A percentile compares a stretch with the other conserved stretches of the same genome.
Conservation (phyloP, 2,797 vertebrate genomes). For the Phoxinus dragarum region DNA sequence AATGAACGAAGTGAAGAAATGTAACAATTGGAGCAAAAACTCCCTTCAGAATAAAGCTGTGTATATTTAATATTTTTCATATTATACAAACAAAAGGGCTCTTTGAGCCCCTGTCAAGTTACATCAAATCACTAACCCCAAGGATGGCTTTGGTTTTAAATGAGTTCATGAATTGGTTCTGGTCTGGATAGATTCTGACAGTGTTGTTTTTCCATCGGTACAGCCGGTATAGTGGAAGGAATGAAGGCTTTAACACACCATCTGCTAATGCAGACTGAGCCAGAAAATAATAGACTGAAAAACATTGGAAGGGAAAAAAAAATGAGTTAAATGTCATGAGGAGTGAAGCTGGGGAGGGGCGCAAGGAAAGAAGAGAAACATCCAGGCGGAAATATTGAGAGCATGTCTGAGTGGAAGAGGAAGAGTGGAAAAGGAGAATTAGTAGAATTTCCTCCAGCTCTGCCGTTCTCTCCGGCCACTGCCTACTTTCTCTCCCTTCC, state of each 20-base stretch:
- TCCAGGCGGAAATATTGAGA: slow-evolving; percentile 53
- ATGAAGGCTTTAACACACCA: slow-evolving; percentile 15
- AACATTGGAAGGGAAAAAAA: slow-evolving; percentile 7
- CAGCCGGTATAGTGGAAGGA: slow-evolving; percentile 16
- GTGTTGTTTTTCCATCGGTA: background rate
- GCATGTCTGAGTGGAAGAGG: slow-evolving; percentile 43
- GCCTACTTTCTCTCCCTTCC: slow-evolving; percentile 43
- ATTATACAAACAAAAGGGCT: background rate
- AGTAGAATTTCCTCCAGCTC: slow-evolving; percentile 12
- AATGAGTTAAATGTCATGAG: background rate
- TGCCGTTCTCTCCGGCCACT: background rate
- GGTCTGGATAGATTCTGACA: background rate
- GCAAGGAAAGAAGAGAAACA: background rate
- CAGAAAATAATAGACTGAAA: slow-evolving; percentile 8
- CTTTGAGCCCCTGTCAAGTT: background rate
- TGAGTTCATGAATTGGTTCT: slow-evolving; percentile 4
- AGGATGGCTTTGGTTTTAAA: background rate
- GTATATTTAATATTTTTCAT: background rate
- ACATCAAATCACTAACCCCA: background rate
- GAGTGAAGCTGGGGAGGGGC: background rate
- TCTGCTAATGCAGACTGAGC: slow-evolving; percentile 10
- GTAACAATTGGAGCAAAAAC: background rate
- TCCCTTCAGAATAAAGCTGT: background rate
- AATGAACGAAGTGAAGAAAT: background rate
- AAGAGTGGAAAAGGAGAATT: slow-evolving; percentile 34